These are phyloP conservation scores for Julus scandinavius DNA, from an alignment of 2,888 invertebrate genomes.

Conservation along the genomic window DNA sequence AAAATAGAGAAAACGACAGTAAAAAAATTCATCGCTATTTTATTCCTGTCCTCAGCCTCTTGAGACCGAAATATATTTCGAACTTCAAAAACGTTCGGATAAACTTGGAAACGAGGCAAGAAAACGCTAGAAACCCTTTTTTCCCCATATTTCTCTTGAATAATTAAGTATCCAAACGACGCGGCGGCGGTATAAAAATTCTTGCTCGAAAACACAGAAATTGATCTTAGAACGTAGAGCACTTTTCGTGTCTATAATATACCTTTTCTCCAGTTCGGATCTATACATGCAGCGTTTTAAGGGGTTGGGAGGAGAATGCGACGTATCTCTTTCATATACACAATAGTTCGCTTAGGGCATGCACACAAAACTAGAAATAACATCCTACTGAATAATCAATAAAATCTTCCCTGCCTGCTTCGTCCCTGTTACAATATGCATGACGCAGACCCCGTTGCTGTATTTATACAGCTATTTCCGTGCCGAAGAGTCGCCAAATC, in stretches of 20 bases:
- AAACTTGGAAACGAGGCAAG: neutral
- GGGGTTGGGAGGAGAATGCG: neutral
- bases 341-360: constrained; percentile 42
- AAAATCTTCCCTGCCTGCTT: constrained; percentile 3
- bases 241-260: neutral
- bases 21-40: too few relatives aligned
- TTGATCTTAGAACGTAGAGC: neutral
- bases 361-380: constrained; percentile 39
- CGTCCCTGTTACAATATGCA: constrained; percentile 19
- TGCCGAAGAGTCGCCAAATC: neutral
- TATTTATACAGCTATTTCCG: neutral
- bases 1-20: too few relatives aligned
- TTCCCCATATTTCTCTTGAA: neutral
- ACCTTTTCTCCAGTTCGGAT: neutral
- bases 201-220: neutral
- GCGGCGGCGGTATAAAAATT: neutral
- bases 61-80: too few relatives aligned
- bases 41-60: too few relatives aligned
- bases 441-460: neutral
- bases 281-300: neutral
- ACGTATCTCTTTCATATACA: constrained; percentile 35
- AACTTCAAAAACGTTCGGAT: too few relatives aligned
- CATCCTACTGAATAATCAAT: constrained; percentile 39
- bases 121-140: neutral
- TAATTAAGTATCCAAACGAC: neutral